These are phyloP conservation scores for Onychostoma macrolepis DNA, from an alignment of 2,113 vertebrate genomes.

Conservation along the genomic window DNA sequence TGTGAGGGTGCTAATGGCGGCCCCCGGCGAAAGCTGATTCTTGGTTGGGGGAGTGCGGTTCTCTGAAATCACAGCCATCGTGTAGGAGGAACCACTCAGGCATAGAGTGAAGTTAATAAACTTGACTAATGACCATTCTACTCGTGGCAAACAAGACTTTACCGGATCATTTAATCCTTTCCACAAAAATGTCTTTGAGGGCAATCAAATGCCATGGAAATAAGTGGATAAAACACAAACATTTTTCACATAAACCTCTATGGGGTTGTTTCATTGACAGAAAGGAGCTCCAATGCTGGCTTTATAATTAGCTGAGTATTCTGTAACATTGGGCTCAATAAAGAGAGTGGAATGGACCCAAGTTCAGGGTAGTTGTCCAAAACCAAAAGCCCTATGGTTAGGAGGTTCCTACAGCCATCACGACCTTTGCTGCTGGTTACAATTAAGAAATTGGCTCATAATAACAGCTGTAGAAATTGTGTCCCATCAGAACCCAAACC, in stretches of 20 bases:
- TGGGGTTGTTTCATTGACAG: neutral
- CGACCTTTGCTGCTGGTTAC: neutral
- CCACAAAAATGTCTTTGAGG: neutral
- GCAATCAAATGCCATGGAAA: neutral
- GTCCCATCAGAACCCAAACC: neutral
- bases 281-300: neutral
- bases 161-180: neutral
- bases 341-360: neutral
- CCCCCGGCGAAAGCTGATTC: neutral
- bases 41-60: neutral
- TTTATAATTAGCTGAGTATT: neutral
- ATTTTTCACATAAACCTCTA: neutral
- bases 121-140: neutral
- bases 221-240: neutral
- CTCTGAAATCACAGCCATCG: neutral
- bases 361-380: neutral
- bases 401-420: neutral
- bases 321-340: neutral
- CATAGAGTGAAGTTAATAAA: slow-evolving; percentile 2
- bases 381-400: neutral
- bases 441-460: neutral
- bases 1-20: neutral
- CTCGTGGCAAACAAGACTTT: neutral
- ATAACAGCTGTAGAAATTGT: neutral
- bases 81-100: neutral